Percentiles rank a stretch among this genome's conserved stretches.
These are phyloP conservation scores for Pedionomus torquatus DNA, from an alignment of 2,113 vertebrate genomes.

Conservation along the genomic window DNA sequence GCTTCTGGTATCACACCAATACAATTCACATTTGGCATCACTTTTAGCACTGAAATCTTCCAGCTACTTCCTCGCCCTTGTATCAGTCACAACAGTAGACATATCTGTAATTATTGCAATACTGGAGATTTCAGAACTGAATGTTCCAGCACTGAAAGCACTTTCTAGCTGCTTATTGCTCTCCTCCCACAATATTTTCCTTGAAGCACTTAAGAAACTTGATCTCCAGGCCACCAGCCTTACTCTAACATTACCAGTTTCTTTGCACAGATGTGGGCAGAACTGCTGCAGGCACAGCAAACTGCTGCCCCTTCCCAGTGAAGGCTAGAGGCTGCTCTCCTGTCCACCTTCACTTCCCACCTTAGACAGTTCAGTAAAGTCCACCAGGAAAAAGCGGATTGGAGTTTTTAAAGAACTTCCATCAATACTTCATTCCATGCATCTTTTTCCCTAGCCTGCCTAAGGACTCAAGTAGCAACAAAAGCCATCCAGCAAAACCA, in stretches of 20 bases:
- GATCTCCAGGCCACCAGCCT: not conserved
- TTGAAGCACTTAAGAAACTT: not conserved
- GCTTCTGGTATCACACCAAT: not conserved
- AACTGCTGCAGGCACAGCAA: not conserved
- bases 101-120: not conserved
- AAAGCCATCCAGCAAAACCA: not conserved
- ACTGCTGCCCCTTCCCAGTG: not conserved
- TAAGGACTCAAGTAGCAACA: not conserved
- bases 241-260: not conserved
- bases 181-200: not conserved
- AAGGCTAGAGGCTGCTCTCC: not conserved
- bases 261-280: not conserved
- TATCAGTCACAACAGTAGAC: not conserved
- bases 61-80: not conserved
- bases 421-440: not conserved
- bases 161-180: not conserved
- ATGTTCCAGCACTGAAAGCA: not conserved
- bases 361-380: not conserved
- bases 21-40: not conserved
- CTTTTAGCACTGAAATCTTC: not conserved
- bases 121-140: not conserved
- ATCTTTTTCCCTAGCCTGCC: not conserved
- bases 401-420: not conserved
- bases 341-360: not conserved
- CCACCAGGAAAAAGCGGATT: not conserved